phyloP scores from a whole-genome alignment of 1,140 invertebrate genomes.

The Homarus americanus region DNA sequence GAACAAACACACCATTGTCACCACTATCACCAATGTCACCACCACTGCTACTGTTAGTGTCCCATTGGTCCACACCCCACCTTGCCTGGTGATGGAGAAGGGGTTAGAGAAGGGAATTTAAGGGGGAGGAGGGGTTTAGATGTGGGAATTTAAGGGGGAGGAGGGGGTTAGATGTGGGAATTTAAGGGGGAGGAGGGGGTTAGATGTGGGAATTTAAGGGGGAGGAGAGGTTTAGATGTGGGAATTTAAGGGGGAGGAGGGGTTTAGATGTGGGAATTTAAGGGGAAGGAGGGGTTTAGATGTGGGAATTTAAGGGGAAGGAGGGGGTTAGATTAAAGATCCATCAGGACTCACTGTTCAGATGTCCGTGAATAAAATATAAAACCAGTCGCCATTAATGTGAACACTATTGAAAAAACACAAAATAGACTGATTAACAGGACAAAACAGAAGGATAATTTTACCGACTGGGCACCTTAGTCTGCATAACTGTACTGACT shows the following conservation, averaged over 20 bases:
- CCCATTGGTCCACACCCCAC: background rate
- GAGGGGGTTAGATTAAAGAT: too few relatives aligned
- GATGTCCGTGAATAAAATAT: too few relatives aligned
- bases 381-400: too few relatives aligned
- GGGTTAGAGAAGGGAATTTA: background rate
- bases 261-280: too few relatives aligned
- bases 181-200: background rate
- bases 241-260: background rate
- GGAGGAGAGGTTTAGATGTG: background rate
- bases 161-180: background rate
- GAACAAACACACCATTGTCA: background rate
- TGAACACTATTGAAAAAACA: too few relatives aligned
- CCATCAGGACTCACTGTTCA: too few relatives aligned
- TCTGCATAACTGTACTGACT: too few relatives aligned
- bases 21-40: background rate
- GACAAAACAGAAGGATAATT: too few relatives aligned
- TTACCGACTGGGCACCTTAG: too few relatives aligned
- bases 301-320: too few relatives aligned
- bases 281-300: too few relatives aligned
- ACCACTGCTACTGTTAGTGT: background rate
- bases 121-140: background rate
- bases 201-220: background rate
- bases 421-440: too few relatives aligned
- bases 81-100: background rate
- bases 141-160: background rate